phyloP scores from a whole-genome alignment of 2,113 vertebrate genomes.

The Caranx melampygus region DNA sequence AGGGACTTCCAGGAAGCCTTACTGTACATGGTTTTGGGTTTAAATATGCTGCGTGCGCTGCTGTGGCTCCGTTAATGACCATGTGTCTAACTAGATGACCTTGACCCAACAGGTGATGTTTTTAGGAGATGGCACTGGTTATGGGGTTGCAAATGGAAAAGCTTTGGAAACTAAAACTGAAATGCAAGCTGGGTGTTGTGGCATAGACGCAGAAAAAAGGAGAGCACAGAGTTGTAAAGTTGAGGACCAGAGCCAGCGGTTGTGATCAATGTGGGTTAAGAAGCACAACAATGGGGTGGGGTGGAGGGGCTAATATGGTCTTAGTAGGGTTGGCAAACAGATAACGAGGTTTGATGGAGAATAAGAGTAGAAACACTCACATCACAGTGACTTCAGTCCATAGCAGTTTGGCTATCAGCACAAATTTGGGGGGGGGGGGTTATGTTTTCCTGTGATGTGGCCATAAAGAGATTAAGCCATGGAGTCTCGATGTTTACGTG shows the following conservation, averaged over 20 bases:
- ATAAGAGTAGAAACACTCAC: neutral
- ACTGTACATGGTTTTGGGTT: constrained; percentile 64
- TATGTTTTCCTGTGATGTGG: constrained; percentile 37
- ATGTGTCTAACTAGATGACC: constrained; percentile 51
- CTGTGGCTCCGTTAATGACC: constrained; percentile 65
- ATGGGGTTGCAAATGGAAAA: neutral
- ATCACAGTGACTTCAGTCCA: constrained; percentile 1
- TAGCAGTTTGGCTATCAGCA: constrained; percentile 4
- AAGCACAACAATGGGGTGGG: neutral
- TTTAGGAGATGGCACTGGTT: constrained; percentile 17
- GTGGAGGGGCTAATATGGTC: neutral
- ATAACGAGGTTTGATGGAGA: constrained; percentile 23
- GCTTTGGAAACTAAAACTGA: neutral
- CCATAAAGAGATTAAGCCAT: constrained; percentile 36
- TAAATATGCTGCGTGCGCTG: constrained; percentile 52
- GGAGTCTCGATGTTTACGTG: constrained; percentile 40
- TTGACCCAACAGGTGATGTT: constrained; percentile 70
- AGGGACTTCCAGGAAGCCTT: constrained; percentile 72
- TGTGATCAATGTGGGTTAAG: constrained; percentile 3
- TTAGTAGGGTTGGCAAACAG: neutral
- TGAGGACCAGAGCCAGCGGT: neutral
- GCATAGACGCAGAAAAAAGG: neutral
- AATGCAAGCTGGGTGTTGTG: neutral
- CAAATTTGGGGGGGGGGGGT: neutral
- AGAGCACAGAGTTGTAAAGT: neutral